These are phyloP conservation scores for Lumbricus terrestris DNA, from an alignment of 2,888 invertebrate species.

Conservation along the genomic window DNA sequence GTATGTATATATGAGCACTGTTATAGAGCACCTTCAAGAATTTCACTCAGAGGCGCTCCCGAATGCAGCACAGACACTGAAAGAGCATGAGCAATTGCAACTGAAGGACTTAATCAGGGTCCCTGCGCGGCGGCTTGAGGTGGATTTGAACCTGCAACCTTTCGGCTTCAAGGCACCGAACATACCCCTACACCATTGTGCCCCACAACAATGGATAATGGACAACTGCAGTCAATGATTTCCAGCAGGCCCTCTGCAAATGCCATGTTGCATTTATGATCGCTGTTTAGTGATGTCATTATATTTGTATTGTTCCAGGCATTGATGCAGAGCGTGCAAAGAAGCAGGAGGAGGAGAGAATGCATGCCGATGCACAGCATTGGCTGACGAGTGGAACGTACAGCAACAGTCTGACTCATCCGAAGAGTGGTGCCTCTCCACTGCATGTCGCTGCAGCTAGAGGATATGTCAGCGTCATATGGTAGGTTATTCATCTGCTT, in stretches of 20 bases:
- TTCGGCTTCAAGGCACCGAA: too few species aligned
- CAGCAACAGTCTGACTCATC: not conserved
- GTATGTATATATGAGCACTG: too few species aligned
- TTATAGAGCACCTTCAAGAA: too few species aligned
- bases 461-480: slow-evolving; percentile 83
- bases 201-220: too few species aligned
- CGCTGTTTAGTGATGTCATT: not conserved
- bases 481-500: slow-evolving; percentile 31
- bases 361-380: not conserved
- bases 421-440: slow-evolving; percentile 89
- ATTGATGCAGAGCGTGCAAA: not conserved
- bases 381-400: not conserved
- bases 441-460: slow-evolving; percentile 97
- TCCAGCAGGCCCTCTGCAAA: not conserved
- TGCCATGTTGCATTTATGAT: not conserved
- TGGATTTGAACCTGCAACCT: too few species aligned
- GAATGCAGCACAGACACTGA: too few species aligned
- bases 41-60: too few species aligned
- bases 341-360: not conserved
- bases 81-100: too few species aligned
- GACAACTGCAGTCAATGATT: not conserved
- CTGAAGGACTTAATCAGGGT: too few species aligned
- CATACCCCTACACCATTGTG: too few species aligned
- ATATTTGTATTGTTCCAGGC: not conserved
- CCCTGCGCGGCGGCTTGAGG: too few species aligned